phyloP scores from a whole-genome alignment of 2,113 vertebrate species.

The Geococcyx californianus region DNA sequence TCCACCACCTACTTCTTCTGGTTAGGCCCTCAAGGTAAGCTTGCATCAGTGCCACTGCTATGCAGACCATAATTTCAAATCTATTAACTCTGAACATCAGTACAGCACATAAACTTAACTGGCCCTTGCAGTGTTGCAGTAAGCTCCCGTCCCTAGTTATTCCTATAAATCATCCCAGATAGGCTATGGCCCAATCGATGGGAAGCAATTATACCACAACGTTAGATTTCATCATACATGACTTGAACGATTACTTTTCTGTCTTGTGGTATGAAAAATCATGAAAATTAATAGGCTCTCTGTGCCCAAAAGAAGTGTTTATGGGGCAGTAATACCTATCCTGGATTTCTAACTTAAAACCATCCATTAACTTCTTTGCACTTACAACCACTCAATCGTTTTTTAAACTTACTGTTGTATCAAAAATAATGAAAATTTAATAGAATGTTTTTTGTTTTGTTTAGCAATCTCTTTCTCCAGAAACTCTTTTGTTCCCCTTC shows the following conservation, averaged over 20 bases:
- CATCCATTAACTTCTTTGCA: slow-evolving; percentile 59
- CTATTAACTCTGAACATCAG: slow-evolving; percentile 60
- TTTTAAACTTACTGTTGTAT: slow-evolving; percentile 33
- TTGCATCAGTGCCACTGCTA: background rate
- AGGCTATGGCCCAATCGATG: slow-evolving; percentile 67
- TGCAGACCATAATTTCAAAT: slow-evolving; percentile 47
- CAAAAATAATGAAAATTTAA: background rate
- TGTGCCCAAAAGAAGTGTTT: slow-evolving; percentile 52
- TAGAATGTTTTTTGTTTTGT: background rate
- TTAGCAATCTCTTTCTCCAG: background rate
- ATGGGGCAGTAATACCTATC: slow-evolving; percentile 57
- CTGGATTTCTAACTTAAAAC: slow-evolving; percentile 70
- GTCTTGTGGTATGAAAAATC: slow-evolving; percentile 62
- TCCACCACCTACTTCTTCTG: background rate
- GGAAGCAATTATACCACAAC: slow-evolving; percentile 71
- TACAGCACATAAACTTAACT: slow-evolving; percentile 42
- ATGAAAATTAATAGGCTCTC: slow-evolving; percentile 71
- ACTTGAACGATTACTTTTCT: slow-evolving; percentile 70
- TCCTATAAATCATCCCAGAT: slow-evolving; percentile 73
- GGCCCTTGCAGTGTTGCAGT: slow-evolving; percentile 13
- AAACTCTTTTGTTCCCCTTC: background rate
- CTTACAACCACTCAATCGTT: background rate
- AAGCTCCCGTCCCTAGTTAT: slow-evolving; percentile 14
- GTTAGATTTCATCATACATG: slow-evolving; percentile 71
- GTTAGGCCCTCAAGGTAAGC: background rate